Base-by-base conservation (phyloP, 2,888 invertebrate genomes). In the Endomychus coccineus region DNA sequence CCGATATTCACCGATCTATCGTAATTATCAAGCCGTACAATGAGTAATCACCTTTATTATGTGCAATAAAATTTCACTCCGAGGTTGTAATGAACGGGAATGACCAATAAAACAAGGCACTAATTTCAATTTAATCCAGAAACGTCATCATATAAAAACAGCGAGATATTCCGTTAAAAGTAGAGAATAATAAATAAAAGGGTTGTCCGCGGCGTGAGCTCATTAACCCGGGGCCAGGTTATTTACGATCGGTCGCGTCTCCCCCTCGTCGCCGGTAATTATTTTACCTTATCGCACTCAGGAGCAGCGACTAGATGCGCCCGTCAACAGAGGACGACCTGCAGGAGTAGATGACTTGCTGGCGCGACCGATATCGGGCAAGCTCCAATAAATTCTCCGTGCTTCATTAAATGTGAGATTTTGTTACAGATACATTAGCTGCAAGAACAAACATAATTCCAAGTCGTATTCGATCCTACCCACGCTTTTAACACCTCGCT, bases 381-480 rank as follows among this genome's bases (percentile, higher is more conserved):
- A 34, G 33, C 13, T 37, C 52, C 52, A 49, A 56, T 56, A 56
- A 56, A 56, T 58, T 50, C 42, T 48, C 46, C 39, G 39, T 42
- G 51, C 52, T 58, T 61, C 61, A 61, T 61, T 61, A 61, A 61
- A 61, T 58, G 57, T 50, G 54, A 61, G 60, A 61, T 61, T 58
- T 58, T 54, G 54, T 52, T 53, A 54, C 58, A 58, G 61, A 61
- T 60, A 61, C 59, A 60, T 61, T 58, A 59, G 59, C 58, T 50
- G 54, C 52, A 58, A 58, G 59, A 59, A 59, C 61, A 59, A 59
- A 59, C 61, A 59, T 61, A 61, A 61, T 59, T 59, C 58, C 51
- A 52, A 45, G 42, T 50, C 51, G 55, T 50, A 47, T 54, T 48
- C 52, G 49, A 46, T 48, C 46, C 56, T 45, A 50, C 59, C 59